phyloP scores from a whole-genome alignment of 1,140 invertebrate species.

The Drosophila teissieri region DNA sequence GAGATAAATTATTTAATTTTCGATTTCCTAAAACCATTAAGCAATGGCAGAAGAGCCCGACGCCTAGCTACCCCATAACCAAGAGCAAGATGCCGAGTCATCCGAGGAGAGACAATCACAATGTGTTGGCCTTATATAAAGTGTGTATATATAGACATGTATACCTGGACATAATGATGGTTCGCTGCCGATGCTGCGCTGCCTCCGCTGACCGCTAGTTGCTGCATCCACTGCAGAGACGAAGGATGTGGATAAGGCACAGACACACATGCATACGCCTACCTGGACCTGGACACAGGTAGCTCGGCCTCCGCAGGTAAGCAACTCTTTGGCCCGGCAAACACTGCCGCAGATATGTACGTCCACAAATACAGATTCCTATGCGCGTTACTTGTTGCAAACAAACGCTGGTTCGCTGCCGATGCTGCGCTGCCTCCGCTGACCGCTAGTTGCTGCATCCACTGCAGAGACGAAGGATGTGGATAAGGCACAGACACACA shows the following conservation, averaged over 20 bases:
- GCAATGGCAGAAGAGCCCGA: conserved; percentile 60
- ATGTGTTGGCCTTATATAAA: conserved; percentile 45
- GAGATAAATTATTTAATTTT: conserved; percentile 83
- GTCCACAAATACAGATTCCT: conserved; percentile 46
- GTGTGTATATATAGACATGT: conserved; percentile 16
- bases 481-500: conserved; percentile 32
- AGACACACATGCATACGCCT: conserved; percentile 68
- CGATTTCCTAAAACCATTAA: conserved; percentile 83
- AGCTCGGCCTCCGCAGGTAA: conserved; percentile 62
- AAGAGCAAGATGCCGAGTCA: conserved; percentile 66
- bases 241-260: conserved; percentile 53
- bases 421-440: conserved; percentile 61
- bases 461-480: conserved; percentile 56
- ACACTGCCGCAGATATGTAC: conserved; percentile 47
- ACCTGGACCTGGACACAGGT: conserved; percentile 79
- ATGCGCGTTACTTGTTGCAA: conserved; percentile 76
- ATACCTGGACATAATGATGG: conserved; percentile 24
- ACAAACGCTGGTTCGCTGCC: conserved; percentile 60
- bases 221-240: conserved; percentile 34
- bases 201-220: conserved; percentile 61
- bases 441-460: conserved; percentile 57
- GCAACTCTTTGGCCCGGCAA: conserved; percentile 66
- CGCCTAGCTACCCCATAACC: conserved; percentile 63
- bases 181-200: conserved; percentile 56
- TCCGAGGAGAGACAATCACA: conserved; percentile 44